phyloP scores from a whole-genome alignment of 2,797 vertebrate genomes.

The Scolopax rusticola region DNA sequence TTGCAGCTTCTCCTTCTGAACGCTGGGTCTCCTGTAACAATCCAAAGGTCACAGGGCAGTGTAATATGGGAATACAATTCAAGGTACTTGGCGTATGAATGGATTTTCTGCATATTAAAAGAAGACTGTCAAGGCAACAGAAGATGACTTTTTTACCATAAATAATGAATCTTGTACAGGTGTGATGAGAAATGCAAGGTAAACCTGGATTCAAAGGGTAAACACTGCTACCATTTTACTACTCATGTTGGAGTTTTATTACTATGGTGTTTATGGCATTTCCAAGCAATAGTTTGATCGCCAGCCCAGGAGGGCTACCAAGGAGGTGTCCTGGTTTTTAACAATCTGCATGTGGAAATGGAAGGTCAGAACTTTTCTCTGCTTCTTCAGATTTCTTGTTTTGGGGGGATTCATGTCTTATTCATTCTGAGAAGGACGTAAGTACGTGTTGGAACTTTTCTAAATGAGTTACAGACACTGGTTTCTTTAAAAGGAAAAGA shows the following conservation, averaged over 20 bases:
- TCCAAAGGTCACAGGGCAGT: constrained; percentile 34
- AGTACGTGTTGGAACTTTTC: constrained; percentile 65
- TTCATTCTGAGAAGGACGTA: constrained; percentile 46
- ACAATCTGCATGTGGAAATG: background rate
- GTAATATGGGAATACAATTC: constrained; percentile 41
- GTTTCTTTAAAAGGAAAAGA: constrained; percentile 82
- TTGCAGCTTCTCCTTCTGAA: constrained; percentile 62
- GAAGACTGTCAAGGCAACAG: constrained; percentile 17
- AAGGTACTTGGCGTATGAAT: background rate
- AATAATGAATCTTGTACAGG: background rate
- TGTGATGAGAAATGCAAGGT: constrained; percentile 17
- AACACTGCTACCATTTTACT: constrained; percentile 50
- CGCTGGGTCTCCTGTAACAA: constrained; percentile 30
- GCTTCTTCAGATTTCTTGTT: constrained; percentile 57
- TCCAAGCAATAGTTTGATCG: constrained; percentile 79
- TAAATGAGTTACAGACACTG: constrained; percentile 82
- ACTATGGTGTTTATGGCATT: constrained; percentile 64
- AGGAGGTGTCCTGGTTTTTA: constrained; percentile 45
- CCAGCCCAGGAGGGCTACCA: constrained; percentile 44
- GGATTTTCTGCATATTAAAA: constrained; percentile 22
- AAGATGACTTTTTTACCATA: background rate
- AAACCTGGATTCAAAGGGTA: constrained; percentile 33
- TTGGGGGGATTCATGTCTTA: constrained; percentile 41
- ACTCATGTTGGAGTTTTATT: constrained; percentile 44
- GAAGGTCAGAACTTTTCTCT: constrained; percentile 56